Conservation (phyloP, 2,797 vertebrate genomes). For the Enteromius afrohamiltoni region DNA sequence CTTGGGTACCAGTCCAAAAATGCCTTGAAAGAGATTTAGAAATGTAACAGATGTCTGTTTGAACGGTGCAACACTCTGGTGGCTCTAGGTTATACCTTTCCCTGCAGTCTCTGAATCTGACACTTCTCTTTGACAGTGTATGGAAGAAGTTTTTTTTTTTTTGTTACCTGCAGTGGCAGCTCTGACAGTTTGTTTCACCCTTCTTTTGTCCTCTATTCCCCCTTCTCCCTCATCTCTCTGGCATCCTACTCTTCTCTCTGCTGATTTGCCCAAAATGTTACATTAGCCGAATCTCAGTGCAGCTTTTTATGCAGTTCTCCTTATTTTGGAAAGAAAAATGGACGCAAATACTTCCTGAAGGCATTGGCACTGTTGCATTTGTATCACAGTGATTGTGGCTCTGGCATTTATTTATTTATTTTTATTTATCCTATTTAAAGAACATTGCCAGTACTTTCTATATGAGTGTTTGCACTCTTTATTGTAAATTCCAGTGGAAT, state of each 20-base stretch:
- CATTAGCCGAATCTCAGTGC: constrained; percentile 22
- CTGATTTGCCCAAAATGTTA: constrained; percentile 17
- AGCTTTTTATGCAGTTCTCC: constrained; percentile 16
- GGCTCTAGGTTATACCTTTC: constrained; percentile 15
- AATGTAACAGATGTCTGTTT: constrained; percentile 31
- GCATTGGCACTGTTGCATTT: constrained; percentile 8
- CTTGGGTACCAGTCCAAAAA: constrained; percentile 8
- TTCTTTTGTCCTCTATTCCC: constrained; percentile 16
- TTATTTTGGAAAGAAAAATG: constrained; percentile 3
- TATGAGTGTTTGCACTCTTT: constrained; percentile 1
- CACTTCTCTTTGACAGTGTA: constrained; percentile 11
- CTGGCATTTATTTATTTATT: constrained; percentile 3
- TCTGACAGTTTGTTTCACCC: constrained; percentile 9
- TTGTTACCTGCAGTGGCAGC: constrained; percentile 13
- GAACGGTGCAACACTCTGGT: constrained; percentile 9
- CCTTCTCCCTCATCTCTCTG: constrained; percentile 7
- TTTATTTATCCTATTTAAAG: neutral
- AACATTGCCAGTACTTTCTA: neutral
- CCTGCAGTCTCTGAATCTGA: neutral
- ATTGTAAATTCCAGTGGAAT: constrained; percentile 8
- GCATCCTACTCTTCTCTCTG: neutral
- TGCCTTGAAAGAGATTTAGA: constrained; percentile 29
- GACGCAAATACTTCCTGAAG: neutral
- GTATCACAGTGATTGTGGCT: neutral
- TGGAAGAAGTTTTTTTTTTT: constrained; percentile 2